Evolutionary conservation across 2,113 vertebrate genomes (phyloP).

Genomic region (Charadrius vociferus): DNA sequence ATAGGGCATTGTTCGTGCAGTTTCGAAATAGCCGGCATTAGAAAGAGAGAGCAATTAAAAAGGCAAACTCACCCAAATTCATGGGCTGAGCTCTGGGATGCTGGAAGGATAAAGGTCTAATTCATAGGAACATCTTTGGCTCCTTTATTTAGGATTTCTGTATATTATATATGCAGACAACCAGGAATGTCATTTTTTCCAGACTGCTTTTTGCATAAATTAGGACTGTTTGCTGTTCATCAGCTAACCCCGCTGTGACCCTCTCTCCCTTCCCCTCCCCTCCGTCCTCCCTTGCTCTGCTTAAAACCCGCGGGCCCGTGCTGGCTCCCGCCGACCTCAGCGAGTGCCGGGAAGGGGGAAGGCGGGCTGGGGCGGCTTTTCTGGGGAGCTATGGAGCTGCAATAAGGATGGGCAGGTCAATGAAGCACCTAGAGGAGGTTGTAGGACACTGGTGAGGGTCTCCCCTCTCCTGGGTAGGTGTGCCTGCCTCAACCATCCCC

Average conservation of each 20-base stretch:
- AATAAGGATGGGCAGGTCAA: too few relatives aligned
- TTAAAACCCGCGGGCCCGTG: accelerated
- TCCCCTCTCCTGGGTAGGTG: neutral
- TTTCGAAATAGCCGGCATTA: conserved; percentile 56
- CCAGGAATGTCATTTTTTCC: conserved; percentile 62
- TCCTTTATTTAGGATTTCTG: conserved; percentile 64
- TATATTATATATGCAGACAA: conserved; percentile 60
- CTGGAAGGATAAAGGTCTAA: conserved; percentile 72
- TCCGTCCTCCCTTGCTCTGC: neutral
- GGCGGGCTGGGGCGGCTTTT: neutral
- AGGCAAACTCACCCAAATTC: conserved; percentile 41
- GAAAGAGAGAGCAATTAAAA: conserved; percentile 32
- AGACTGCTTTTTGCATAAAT: conserved; percentile 64
- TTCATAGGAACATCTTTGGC: conserved; percentile 68
- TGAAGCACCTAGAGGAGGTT: neutral
- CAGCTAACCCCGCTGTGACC: neutral
- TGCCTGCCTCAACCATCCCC: accelerated
- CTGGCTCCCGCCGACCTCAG: neutral
- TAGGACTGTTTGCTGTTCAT: conserved; percentile 62
- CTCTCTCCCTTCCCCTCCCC: neutral
- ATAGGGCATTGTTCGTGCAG: neutral
- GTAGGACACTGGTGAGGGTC: neutral
- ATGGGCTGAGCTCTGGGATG: conserved; percentile 22
- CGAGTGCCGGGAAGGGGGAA: neutral
- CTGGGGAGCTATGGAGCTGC: neutral